Evolutionary conservation across 2,797 vertebrate species (phyloP).

Genomic region (Tragelaphus oryx): DNA sequence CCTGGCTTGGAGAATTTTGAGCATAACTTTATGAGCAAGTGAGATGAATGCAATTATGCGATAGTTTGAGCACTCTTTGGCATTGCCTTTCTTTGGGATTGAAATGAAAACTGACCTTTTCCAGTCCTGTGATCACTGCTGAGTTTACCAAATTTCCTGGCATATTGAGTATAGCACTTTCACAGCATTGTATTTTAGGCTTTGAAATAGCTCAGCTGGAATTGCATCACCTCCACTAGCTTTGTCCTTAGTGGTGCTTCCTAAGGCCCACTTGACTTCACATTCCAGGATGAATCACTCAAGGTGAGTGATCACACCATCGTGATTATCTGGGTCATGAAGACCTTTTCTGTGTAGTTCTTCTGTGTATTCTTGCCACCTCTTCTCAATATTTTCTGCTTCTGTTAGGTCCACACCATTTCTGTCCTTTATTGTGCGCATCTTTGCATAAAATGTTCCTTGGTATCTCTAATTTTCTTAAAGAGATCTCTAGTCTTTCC

Average conservation of each 20-base stretch:
- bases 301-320: background rate
- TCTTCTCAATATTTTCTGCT: background rate
- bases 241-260: background rate
- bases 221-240: background rate
- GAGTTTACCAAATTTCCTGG: background rate
- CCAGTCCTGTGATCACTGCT: background rate
- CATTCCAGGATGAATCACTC: background rate
- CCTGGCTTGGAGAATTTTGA: background rate
- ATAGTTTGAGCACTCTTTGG: background rate
- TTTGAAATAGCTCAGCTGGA: background rate
- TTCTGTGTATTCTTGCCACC: background rate
- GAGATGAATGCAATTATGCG: background rate
- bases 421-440: background rate
- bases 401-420: background rate
- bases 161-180: background rate
- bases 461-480: background rate
- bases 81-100: background rate
- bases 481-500: background rate
- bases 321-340: background rate
- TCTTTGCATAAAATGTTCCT: background rate
- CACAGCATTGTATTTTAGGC: background rate
- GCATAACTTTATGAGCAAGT: background rate
- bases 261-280: background rate
- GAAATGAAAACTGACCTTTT: background rate
- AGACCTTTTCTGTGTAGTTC: background rate